Conservation (phyloP, 2,113 vertebrate genomes). For the Etia nguti region DNA sequence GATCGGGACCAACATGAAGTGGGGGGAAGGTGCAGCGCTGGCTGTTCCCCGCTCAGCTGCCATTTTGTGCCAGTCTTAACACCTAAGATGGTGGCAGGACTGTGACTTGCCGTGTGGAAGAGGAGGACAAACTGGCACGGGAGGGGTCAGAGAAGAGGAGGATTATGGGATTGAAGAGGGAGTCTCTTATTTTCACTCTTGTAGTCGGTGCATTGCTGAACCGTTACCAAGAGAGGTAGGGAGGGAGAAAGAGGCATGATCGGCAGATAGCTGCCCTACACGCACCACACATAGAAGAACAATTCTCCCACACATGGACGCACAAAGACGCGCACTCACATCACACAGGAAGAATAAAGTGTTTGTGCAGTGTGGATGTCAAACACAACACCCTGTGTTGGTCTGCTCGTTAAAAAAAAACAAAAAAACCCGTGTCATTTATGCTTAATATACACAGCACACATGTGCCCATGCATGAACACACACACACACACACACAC, state of each 20-base stretch:
- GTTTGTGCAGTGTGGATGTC: background rate
- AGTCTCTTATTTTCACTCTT: slow-evolving; percentile 59
- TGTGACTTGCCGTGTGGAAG: slow-evolving; percentile 65
- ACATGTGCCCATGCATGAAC: slow-evolving; percentile 30
- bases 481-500: slow-evolving; percentile 35
- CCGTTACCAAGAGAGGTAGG: slow-evolving; percentile 36
- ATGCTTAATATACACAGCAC: slow-evolving; percentile 46
- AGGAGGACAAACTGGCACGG: slow-evolving; percentile 63
- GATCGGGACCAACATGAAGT: slow-evolving; percentile 29
- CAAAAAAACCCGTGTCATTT: slow-evolving; percentile 17
- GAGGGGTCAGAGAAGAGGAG: slow-evolving; percentile 58
- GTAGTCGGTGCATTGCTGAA: slow-evolving; percentile 42
- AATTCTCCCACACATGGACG: slow-evolving; percentile 9
- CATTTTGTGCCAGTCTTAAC: slow-evolving; percentile 74
- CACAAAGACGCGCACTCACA: background rate
- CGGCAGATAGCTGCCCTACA: slow-evolving; percentile 45
- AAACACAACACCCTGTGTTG: slow-evolving; percentile 25
- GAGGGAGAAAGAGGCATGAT: slow-evolving; percentile 26
- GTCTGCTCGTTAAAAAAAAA: slow-evolving; percentile 33
- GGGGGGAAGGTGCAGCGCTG: slow-evolving; percentile 56
- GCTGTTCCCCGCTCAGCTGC: slow-evolving; percentile 57
- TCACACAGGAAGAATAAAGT: slow-evolving; percentile 32
- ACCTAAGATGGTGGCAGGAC: slow-evolving; percentile 76
- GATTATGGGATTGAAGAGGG: slow-evolving; percentile 66
- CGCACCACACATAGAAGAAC: background rate